Evolutionary conservation across 1,140 invertebrate genomes (phyloP), one percentile per base, ranked within the genome.

Genomic region (Cydia splendana): DNA sequence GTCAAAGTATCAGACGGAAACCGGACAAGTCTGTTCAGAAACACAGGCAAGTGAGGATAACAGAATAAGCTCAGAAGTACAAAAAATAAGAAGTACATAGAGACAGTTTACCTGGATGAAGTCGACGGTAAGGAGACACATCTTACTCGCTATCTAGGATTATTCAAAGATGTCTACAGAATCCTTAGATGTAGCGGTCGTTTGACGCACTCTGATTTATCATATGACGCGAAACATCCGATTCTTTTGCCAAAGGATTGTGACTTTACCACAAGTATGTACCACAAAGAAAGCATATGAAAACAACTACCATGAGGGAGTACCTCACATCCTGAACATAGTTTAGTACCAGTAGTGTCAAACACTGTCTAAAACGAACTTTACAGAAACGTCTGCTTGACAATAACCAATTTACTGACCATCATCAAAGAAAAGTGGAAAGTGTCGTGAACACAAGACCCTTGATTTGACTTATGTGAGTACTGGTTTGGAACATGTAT

Each of bases 41-140:
- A 74, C 12, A 76, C 38, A 73, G 62, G 42, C 51, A 65, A 62
- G 67, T 75, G n/a, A 12, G 12, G 45, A 75, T 18, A 48, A 76
- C 76, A 51, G 53, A n/a, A 65, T 34, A 77, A 74, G 20, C 77
- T 15, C 76, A 81, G 77, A 81, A 76, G n/a, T 69, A 4, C 30
- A 12, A 71, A 76, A 51, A 15, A 71, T 5, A 77, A 45, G n/a
- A 42, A 24, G 24, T 24, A 24, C 2, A 24, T 24, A 24, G 24
- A 24, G 24, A 24, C 24, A 24, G 1, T 24, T n/a, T 24, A 24
- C 24, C 24, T 2, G 24, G 24, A 24, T 24, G 24, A 24, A 24
- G 24, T 24, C 2, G 24, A 24, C 1, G 24, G 24, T 24, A 24
- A 24, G 24, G 24, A 24, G 24, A 24, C 24, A 24, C 24, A 24